These are phyloP conservation scores for Adineta ricciae DNA, from an alignment of 2,888 invertebrate species.

Conservation along the genomic window DNA sequence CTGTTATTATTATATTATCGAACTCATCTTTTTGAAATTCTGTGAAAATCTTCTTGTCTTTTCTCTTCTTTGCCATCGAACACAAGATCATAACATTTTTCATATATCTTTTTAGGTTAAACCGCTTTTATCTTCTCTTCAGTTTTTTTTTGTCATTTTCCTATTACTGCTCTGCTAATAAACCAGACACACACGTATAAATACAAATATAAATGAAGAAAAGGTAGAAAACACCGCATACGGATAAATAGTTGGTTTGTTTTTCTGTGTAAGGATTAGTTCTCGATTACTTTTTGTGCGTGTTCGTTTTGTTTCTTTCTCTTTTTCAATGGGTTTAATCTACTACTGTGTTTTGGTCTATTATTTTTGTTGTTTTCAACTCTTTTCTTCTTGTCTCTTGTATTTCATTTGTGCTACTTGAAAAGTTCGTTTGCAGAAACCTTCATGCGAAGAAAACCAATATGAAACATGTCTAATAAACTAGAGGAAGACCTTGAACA, in stretches of 20 bases:
- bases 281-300: not conserved
- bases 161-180: not conserved
- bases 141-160: constrained; percentile 3
- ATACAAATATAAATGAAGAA: not conserved
- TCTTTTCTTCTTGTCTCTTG: not conserved
- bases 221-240: not conserved
- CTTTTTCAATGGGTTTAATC: not conserved
- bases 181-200: not conserved
- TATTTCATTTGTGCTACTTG: not conserved
- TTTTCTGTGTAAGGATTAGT: not conserved
- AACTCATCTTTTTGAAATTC: not conserved
- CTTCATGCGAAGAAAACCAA: not conserved
- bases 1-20: not conserved
- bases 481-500: not conserved
- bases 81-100: not conserved
- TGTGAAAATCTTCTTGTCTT: not conserved
- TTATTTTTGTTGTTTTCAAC: not conserved
- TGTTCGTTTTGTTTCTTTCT: not conserved
- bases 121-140: not conserved
- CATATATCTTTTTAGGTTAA: not conserved
- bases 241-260: not conserved
- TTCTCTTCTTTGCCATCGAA: not conserved
- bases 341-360: not conserved
- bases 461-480: not conserved
- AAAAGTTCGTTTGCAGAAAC: not conserved